Conservation (phyloP, 92 coral and sea anemone genomes). For the Porites rus region DNA sequence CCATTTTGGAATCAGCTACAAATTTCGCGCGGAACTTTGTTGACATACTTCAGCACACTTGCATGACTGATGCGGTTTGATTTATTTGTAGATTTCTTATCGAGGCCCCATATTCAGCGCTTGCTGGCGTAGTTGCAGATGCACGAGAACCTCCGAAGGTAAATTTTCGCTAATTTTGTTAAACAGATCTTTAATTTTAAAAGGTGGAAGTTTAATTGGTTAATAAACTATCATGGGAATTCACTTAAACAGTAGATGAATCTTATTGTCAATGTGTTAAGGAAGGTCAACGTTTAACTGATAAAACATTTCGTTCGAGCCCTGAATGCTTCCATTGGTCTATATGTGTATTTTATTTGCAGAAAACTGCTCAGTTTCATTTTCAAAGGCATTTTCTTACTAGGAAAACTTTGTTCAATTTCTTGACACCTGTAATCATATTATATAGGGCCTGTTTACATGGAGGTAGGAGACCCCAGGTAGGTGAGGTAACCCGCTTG, state of each 20-base stretch:
- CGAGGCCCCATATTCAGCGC: constrained; percentile 90
- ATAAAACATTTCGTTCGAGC: neutral
- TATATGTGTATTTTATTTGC: no score
- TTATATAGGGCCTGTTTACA: no score
- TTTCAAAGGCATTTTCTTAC: no score
- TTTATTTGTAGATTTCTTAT: constrained; percentile 74
- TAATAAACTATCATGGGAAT: constrained; percentile 28
- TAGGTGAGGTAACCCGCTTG: no score
- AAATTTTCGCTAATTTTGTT: neutral
- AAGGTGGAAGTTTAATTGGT: constrained; percentile 22
- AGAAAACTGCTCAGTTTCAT: neutral
- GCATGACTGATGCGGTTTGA: constrained; percentile 1
- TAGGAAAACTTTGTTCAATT: no score
- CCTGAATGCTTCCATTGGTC: neutral
- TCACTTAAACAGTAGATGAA: neutral
- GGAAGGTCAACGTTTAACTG: neutral
- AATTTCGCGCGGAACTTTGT: constrained; percentile 1
- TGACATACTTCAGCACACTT: neutral
- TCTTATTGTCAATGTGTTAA: no score
- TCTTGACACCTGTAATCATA: no score
- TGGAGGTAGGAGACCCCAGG: no score
- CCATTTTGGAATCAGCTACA: neutral
- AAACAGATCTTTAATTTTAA: neutral
- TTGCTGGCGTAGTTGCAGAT: constrained; percentile 93
- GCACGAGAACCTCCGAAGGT: constrained; percentile 96